phyloP scores from a whole-genome alignment of 2,888 invertebrate species.

The Xestia c-nigrum region DNA sequence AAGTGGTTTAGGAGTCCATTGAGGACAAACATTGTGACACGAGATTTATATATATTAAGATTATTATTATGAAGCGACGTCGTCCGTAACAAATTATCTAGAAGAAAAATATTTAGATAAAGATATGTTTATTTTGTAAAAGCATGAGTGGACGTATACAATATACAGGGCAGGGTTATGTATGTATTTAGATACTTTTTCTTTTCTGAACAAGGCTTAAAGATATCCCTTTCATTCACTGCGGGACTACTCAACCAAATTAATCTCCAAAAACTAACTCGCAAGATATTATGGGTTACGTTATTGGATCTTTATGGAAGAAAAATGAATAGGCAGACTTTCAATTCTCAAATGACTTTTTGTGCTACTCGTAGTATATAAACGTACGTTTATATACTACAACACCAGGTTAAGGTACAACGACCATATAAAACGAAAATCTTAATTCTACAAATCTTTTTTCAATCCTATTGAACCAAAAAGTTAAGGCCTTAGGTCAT shows the following conservation, averaged over 20 bases:
- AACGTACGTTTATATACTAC: background rate
- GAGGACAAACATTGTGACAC: too few relatives aligned
- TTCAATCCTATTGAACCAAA: conserved; percentile 4
- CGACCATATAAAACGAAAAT: background rate
- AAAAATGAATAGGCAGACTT: background rate
- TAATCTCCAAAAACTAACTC: background rate
- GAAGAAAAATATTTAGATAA: background rate
- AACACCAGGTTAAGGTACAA: too few relatives aligned
- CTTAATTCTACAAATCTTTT: background rate
- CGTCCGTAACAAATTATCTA: too few relatives aligned
- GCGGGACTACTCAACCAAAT: background rate
- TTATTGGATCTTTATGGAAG: background rate
- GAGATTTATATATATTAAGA: too few relatives aligned
- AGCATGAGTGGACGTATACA: background rate
- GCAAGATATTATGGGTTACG: background rate
- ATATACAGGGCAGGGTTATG: background rate
- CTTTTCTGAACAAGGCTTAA: background rate
- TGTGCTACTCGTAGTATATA: background rate
- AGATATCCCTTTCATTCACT: background rate
- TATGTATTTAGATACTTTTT: background rate
- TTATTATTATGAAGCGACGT: too few relatives aligned
- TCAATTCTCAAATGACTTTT: background rate
- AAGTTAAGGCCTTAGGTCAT: background rate
- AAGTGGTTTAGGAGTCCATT: too few relatives aligned
- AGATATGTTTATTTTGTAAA: background rate